A percentile compares a stretch with the other conserved stretches of the same genome.
Conservation (phyloP, 2,113 vertebrate species). For the Myxocyprinus asiaticus region DNA sequence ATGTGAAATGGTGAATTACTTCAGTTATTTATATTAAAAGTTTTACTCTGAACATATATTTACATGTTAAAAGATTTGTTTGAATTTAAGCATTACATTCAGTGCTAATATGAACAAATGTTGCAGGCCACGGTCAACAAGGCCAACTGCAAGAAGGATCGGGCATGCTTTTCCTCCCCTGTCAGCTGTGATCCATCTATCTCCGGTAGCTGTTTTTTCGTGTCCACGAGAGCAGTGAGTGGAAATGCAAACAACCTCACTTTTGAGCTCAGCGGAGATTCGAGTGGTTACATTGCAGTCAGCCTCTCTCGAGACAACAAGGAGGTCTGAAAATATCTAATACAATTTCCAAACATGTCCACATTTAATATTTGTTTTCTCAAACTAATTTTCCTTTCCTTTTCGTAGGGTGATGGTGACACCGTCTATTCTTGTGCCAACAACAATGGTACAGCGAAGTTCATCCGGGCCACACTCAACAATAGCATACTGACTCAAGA, state of each 20-base stretch:
- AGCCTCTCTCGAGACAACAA: neutral
- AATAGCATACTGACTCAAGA: accelerated
- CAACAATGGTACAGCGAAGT: constrained; percentile 46
- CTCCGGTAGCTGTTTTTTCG: constrained; percentile 46
- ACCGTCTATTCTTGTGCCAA: constrained; percentile 48
- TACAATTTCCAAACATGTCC: constrained; percentile 6
- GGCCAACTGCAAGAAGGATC: accelerated
- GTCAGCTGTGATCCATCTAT: constrained; percentile 32
- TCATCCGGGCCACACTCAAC: constrained; percentile 16
- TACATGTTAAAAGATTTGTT: neutral
- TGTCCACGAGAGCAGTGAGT: accelerated
- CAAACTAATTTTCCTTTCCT: neutral
- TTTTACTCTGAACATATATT: too few species aligned
- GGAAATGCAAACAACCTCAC: neutral
- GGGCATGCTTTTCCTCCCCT: constrained; percentile 57
- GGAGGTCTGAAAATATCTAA: neutral
- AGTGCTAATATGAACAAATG: neutral
- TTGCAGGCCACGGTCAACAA: constrained; percentile 19
- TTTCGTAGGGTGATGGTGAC: constrained; percentile 45
- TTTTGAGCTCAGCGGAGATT: too few species aligned
- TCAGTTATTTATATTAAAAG: too few species aligned
- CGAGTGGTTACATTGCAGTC: constrained; percentile 48
- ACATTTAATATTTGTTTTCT: neutral
- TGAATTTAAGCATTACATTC: neutral
- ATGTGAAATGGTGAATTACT: too few species aligned